Evolutionary conservation across 30 jellyfish, hydroid and myxozoan species (phyloP).

Genomic region (Morbakka virulenta): DNA sequence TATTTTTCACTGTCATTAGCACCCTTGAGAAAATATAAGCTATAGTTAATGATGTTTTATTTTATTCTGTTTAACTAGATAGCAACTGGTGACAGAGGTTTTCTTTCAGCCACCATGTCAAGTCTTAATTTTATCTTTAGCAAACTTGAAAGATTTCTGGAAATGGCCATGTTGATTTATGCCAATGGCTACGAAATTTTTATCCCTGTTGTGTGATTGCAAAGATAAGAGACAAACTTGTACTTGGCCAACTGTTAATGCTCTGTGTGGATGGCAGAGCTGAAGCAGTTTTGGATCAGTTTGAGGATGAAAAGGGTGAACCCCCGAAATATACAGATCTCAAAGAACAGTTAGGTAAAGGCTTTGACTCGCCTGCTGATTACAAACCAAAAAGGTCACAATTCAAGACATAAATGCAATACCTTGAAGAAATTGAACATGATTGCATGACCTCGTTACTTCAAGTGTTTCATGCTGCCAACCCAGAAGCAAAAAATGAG

Average conservation of each 20-base stretch:
- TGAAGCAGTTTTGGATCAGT: constrained; percentile 23
- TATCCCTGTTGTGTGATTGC: constrained; percentile 34
- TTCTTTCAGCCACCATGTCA: neutral
- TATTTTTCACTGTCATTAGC: too few species aligned
- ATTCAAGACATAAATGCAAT: constrained; percentile 8
- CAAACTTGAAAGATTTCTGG: constrained; percentile 9
- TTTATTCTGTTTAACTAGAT: too few species aligned
- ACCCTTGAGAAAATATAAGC: too few species aligned
- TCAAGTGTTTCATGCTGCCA: constrained; percentile 11
- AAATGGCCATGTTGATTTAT: constrained; percentile 7
- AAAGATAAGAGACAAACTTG: constrained; percentile 10
- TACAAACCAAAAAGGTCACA: constrained; percentile 28
- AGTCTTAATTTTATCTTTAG: neutral
- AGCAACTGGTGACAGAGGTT: constrained; percentile 7
- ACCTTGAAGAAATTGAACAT: constrained; percentile 22
- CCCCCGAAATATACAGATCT: constrained; percentile 45
- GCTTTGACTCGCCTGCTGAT: constrained; percentile 26
- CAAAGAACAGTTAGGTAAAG: constrained; percentile 14
- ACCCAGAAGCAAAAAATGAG: constrained; percentile 12
- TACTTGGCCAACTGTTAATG: constrained; percentile 29
- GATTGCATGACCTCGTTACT: constrained; percentile 26
- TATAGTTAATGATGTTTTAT: too few species aligned
- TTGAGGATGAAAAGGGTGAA: constrained; percentile 15
- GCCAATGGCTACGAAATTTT: constrained; percentile 5
- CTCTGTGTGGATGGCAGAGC: constrained; percentile 49